Percentiles rank a stretch among this genome's conserved stretches.
Evolutionary conservation across 2,797 vertebrate genomes (phyloP).

Genomic region (Forpus xanthops): DNA sequence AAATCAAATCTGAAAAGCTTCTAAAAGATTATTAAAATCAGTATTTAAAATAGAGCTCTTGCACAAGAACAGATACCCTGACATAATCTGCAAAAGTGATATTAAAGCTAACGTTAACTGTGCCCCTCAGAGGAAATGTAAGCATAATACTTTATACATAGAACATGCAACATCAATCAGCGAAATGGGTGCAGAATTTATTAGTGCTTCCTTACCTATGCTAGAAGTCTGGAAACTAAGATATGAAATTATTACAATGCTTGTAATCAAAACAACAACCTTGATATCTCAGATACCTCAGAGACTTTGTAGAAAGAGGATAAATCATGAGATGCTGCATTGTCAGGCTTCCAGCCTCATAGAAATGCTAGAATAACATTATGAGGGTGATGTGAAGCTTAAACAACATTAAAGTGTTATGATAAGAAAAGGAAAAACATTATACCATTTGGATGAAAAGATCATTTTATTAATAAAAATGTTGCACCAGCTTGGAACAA

Average conservation of each 20-base stretch:
- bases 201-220: not conserved
- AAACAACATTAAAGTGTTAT: not conserved
- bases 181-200: not conserved
- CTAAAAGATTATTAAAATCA: not conserved
- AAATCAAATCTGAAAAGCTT: not conserved
- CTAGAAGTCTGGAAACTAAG: not conserved
- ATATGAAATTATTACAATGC: not conserved
- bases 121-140: not conserved
- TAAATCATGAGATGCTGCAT: not conserved
- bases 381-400: not conserved
- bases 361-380: not conserved
- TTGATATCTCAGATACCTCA: not conserved
- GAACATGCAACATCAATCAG: not conserved
- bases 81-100: not conserved
- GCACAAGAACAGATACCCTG: not conserved
- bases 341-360: not conserved
- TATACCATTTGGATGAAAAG: not conserved
- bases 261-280: not conserved
- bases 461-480: not conserved
- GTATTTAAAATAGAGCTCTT: not conserved
- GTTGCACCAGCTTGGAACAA: not conserved
- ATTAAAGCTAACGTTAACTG: not conserved
- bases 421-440: not conserved
- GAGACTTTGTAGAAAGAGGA: not conserved
- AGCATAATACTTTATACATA: not conserved